phyloP scores from a whole-genome alignment of 2,888 invertebrate species.

The Ephialtes manifestator region DNA sequence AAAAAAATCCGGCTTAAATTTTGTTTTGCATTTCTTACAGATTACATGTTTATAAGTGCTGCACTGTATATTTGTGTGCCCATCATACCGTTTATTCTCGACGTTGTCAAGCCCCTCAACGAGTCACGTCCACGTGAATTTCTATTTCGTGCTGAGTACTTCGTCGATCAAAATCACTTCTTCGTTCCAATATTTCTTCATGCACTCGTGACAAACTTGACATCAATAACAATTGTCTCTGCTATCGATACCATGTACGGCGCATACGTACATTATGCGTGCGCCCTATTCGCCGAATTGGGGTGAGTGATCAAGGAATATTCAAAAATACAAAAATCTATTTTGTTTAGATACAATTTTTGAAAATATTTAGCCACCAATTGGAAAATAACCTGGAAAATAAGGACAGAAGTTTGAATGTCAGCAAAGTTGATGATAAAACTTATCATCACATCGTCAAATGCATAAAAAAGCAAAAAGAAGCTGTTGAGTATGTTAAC shows the following conservation, averaged over 20 bases:
- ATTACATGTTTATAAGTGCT: conserved; percentile 50
- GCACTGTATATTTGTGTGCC: conserved; percentile 36
- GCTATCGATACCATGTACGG: conserved; percentile 56
- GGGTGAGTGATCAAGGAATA: conserved; percentile 29
- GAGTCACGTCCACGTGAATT: conserved; percentile 53
- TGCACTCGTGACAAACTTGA: conserved; percentile 17
- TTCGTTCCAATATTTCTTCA: conserved; percentile 54
- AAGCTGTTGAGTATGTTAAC: conserved; percentile 54
- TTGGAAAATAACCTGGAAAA: conserved; percentile 16
- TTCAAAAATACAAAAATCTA: neutral
- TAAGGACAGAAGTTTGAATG: conserved; percentile 7
- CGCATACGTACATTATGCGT: conserved; percentile 55
- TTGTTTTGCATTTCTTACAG: conserved; percentile 18
- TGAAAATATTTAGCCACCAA: conserved; percentile 30
- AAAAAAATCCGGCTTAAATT: neutral
- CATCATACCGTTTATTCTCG: conserved; percentile 39
- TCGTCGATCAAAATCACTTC: conserved; percentile 42
- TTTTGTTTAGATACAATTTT: neutral
- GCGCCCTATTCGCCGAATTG: conserved; percentile 50
- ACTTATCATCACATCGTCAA: conserved; percentile 40
- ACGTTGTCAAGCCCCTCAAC: conserved; percentile 51
- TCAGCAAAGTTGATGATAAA: conserved; percentile 32
- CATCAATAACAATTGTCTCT: conserved; percentile 40
- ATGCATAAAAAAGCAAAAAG: conserved; percentile 54
- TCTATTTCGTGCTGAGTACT: conserved; percentile 57